Conservation (phyloP, 2,113 vertebrate genomes). For the Pachyramphus minor region DNA sequence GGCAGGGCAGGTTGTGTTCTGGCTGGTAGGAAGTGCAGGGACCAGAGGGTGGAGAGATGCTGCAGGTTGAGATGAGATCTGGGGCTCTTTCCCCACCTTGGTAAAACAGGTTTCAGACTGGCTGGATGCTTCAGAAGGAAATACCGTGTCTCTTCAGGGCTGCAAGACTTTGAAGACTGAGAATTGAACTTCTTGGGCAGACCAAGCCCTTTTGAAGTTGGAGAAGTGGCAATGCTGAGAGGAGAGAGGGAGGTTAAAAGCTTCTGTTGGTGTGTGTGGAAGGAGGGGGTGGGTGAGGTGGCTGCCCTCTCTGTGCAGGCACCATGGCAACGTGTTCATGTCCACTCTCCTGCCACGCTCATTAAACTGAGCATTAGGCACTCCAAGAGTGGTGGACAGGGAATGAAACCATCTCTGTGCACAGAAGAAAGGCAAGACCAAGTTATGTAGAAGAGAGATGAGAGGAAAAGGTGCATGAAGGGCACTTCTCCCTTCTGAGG, state of each 20-base stretch:
- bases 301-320: background rate
- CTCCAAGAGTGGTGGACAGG: background rate
- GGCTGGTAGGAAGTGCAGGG: background rate
- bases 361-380: background rate
- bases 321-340: background rate
- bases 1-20: background rate
- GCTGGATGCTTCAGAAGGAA: background rate
- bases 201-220: background rate
- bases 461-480: background rate
- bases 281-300: background rate
- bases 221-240: background rate
- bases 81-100: accelerated
- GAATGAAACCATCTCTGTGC: background rate
- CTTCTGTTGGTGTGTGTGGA: background rate
- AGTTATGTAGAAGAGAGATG: background rate
- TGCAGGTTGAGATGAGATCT: background rate
- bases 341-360: background rate
- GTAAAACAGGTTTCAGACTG: background rate
- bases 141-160: background rate
- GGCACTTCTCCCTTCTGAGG: background rate
- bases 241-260: background rate
- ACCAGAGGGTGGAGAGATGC: background rate
- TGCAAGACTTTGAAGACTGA: background rate
- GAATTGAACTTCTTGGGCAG: background rate
- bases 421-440: background rate